These are phyloP conservation scores for Morbakka virulenta DNA, from an alignment of 30 jellyfish, hydroid and myxozoan genomes.

Conservation along the genomic window DNA sequence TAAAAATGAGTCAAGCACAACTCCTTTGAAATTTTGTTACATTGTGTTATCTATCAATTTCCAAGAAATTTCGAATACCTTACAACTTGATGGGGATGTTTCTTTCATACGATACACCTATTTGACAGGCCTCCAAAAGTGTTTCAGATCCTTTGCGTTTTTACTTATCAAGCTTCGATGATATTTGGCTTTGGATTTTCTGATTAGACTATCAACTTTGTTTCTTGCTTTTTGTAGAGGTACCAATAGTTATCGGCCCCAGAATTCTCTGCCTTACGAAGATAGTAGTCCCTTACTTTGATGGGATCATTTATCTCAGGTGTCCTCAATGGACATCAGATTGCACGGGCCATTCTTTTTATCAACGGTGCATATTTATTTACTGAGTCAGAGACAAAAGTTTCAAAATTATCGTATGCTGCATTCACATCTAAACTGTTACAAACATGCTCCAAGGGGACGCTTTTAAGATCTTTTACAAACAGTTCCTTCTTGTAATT, in stretches of 20 bases:
- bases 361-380: neutral
- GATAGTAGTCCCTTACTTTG: neutral
- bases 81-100: too few relatives aligned
- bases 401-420: neutral
- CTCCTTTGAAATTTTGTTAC: too few relatives aligned
- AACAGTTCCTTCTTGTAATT: constrained; percentile 16
- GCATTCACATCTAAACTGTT: neutral
- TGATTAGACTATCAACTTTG: constrained; percentile 10
- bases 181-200: constrained; percentile 27
- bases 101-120: neutral
- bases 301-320: neutral
- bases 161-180: constrained; percentile 3
- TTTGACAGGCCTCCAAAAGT: constrained; percentile 32
- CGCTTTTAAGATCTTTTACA: constrained; percentile 3
- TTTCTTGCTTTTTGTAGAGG: constrained; percentile 3
- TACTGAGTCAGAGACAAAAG: neutral
- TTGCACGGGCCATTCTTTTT: too few relatives aligned
- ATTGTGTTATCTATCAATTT: constrained; percentile 42
- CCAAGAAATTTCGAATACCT: constrained; percentile 16
- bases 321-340: neutral
- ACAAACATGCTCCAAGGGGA: neutral
- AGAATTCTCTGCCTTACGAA: neutral
- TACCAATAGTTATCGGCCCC: neutral
- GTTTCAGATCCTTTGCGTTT: constrained; percentile 16
- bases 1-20: too few relatives aligned